Evolutionary conservation across 2,888 invertebrate species (phyloP).

Genomic region (Lithophane semibrunnea): DNA sequence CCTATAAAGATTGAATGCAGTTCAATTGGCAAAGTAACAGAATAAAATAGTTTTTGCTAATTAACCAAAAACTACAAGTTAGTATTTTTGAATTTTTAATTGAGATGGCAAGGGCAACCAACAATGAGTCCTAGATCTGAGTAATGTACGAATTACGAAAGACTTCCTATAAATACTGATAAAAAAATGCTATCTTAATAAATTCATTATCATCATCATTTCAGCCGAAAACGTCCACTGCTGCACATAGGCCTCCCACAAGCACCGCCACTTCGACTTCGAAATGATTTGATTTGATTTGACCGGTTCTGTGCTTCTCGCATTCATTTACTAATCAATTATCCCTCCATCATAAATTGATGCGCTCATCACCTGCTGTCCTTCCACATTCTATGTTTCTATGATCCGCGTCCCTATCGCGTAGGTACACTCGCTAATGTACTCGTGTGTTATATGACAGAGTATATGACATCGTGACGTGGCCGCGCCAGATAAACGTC

Average conservation of each 20-base stretch:
- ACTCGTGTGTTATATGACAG: conserved; percentile 43
- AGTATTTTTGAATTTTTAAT: not conserved
- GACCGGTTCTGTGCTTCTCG: no score
- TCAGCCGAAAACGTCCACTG: no score
- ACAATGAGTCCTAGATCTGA: not conserved
- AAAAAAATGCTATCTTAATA: no score
- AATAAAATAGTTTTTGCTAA: not conserved
- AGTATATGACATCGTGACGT: conserved; percentile 81
- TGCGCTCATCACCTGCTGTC: not conserved
- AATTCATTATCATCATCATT: no score
- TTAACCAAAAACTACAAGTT: not conserved
- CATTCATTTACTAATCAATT: no score
- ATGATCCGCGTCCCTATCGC: not conserved
- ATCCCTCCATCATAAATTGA: not conserved
- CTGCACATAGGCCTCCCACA: no score
- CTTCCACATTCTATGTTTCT: not conserved
- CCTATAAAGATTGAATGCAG: not conserved
- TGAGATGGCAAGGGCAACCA: not conserved
- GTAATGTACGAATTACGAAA: not conserved
- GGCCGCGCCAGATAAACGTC: conserved; percentile 81
- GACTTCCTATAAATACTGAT: no score
- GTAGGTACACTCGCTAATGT: conserved; percentile 40
- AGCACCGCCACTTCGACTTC: no score
- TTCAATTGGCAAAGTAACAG: not conserved
- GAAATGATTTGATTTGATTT: no score